These are phyloP conservation scores for Idaea straminata DNA, from an alignment of 2,888 invertebrate species.

Conservation along the genomic window DNA sequence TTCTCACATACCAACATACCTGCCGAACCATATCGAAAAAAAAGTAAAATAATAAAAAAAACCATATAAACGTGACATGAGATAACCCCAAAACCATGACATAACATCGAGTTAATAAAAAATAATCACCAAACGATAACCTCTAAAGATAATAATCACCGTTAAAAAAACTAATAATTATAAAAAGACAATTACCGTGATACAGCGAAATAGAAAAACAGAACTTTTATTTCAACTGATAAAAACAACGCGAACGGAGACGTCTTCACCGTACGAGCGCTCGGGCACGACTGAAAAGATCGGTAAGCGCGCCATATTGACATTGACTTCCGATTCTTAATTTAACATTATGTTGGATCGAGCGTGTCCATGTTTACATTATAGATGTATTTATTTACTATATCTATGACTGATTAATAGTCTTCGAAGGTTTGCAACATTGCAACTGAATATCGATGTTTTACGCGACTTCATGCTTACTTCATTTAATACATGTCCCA, in stretches of 20 bases:
- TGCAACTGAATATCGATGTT: too few species aligned
- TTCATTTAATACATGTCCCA: too few species aligned
- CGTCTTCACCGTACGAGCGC: slow-evolving; percentile 15
- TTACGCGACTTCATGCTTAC: too few species aligned
- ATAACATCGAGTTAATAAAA: background rate
- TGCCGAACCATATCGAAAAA: background rate
- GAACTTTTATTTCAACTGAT: background rate
- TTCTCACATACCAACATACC: background rate
- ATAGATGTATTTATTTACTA: slow-evolving; percentile 7
- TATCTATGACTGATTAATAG: background rate
- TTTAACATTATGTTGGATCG: slow-evolving; percentile 12
- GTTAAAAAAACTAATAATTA: background rate
- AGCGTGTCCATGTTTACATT: slow-evolving; percentile 17
- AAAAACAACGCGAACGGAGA: slow-evolving; percentile 15
- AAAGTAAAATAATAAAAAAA: background rate
- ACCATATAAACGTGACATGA: background rate
- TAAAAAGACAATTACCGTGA: background rate
- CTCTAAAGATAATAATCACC: background rate
- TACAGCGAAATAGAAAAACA: background rate
- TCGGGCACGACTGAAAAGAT: slow-evolving; percentile 24
- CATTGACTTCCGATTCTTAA: slow-evolving; percentile 29
- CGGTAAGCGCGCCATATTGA: slow-evolving; percentile 14
- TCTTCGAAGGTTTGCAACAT: slow-evolving; percentile 1
- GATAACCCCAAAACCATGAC: background rate
- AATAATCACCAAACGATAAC: background rate